Evolutionary conservation across 2,113 vertebrate species (phyloP).

Genomic region (Chloropsis cyanopogon): DNA sequence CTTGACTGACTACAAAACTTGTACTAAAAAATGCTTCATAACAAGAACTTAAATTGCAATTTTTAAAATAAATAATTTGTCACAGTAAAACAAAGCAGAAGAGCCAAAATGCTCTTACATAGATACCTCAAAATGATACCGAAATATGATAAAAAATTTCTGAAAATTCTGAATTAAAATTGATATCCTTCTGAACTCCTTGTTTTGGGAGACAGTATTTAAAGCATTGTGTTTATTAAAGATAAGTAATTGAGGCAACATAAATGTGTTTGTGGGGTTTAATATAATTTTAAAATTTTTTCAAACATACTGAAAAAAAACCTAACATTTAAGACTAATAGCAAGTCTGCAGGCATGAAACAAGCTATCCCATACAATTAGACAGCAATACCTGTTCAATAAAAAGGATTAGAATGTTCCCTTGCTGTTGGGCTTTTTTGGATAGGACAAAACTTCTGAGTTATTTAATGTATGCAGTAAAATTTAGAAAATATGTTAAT

Average conservation of each 20-base stretch:
- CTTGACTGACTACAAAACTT: background rate
- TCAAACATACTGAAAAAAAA: background rate
- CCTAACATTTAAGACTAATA: background rate
- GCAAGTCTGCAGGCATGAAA: background rate
- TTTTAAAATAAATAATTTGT: background rate
- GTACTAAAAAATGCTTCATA: background rate
- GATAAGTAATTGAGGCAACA: background rate
- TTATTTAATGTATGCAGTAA: background rate
- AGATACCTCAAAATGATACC: background rate
- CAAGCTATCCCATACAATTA: fast-evolving
- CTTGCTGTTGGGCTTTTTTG: background rate
- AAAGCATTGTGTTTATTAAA: background rate
- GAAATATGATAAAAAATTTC: background rate
- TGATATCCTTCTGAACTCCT: background rate
- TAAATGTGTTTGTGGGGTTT: background rate
- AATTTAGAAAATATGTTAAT: background rate
- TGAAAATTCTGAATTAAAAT: background rate
- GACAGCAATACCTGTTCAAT: background rate
- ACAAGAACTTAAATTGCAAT: background rate
- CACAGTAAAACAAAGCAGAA: background rate
- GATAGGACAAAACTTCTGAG: background rate
- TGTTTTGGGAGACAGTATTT: background rate
- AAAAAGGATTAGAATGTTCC: background rate
- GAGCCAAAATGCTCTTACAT: background rate
- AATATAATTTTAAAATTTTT: background rate